A percentile compares a stretch with the other conserved stretches of the same genome.
These are phyloP conservation scores for Nomia melanderi DNA, from an alignment of 1,140 invertebrate species.

Conservation along the genomic window DNA sequence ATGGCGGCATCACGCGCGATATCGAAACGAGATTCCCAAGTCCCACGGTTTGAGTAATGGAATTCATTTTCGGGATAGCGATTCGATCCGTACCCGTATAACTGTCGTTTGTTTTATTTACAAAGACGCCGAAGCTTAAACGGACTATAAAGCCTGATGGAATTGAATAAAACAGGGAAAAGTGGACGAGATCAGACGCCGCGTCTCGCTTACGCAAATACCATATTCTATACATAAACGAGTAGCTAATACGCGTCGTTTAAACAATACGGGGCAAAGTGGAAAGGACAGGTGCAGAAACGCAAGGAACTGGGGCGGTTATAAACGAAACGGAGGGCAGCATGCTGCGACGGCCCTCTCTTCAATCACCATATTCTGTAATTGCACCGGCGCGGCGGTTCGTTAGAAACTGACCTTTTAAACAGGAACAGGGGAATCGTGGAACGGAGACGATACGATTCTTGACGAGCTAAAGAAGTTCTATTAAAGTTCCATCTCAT, in stretches of 20 bases:
- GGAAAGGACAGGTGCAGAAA: background rate
- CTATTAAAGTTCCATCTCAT: no score
- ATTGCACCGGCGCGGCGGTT: no score
- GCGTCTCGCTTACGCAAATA: background rate
- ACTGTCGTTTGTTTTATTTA: background rate
- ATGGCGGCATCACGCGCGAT: no score
- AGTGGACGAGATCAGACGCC: background rate
- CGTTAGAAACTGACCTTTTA: no score
- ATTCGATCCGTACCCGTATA: no score
- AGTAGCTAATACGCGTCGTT: background rate
- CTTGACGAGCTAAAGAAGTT: no score
- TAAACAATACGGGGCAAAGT: background rate
- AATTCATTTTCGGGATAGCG: no score
- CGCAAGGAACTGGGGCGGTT: background rate
- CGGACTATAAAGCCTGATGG: background rate
- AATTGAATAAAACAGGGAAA: background rate
- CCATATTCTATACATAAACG: conserved; percentile 19
- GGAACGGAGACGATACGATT: no score
- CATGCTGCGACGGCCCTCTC: no score
- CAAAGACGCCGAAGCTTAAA: background rate
- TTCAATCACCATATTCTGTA: conserved; percentile 10
- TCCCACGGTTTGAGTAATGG: no score
- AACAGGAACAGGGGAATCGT: no score
- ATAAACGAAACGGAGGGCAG: background rate
- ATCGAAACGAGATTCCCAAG: no score